phyloP scores from a whole-genome alignment of 2,888 invertebrate species.

The Linhomoeus sp. region DNA sequence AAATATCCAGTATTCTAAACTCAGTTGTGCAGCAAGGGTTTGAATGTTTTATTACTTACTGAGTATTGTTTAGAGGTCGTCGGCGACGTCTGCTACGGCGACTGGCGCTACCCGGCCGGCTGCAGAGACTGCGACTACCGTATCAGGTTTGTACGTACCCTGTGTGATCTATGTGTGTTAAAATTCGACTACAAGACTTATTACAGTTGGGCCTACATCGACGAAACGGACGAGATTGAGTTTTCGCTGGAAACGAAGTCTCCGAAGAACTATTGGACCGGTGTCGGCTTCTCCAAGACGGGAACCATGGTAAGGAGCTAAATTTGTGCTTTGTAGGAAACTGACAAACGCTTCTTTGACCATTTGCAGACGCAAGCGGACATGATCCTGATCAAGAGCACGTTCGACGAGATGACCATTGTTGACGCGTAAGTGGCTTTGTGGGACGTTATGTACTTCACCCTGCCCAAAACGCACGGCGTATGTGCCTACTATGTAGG shows the following conservation, averaged over 20 bases:
- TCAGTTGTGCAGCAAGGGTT: no score
- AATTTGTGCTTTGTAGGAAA: no score
- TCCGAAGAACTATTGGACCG: conserved; percentile 21
- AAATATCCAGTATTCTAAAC: no score
- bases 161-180: no score
- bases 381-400: conserved; percentile 19
- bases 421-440: conserved; percentile 16
- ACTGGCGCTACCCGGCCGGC: conserved; percentile 21
- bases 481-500: no score
- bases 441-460: no score
- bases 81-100: conserved; percentile 22
- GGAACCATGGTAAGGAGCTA: conserved; percentile 14
- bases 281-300: conserved; percentile 19
- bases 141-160: no score
- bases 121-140: conserved; percentile 22
- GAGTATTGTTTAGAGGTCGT: conserved; percentile 10
- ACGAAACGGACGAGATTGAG: conserved; percentile 20
- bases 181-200: no score
- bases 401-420: conserved; percentile 13
- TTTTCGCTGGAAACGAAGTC: conserved; percentile 23
- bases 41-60: no score
- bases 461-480: no score
- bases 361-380: conserved; percentile 16
- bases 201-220: not conserved
- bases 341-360: not conserved